Evolutionary conservation across 1,140 invertebrate species (phyloP).

Genomic region (Trissolcus basalis): DNA sequence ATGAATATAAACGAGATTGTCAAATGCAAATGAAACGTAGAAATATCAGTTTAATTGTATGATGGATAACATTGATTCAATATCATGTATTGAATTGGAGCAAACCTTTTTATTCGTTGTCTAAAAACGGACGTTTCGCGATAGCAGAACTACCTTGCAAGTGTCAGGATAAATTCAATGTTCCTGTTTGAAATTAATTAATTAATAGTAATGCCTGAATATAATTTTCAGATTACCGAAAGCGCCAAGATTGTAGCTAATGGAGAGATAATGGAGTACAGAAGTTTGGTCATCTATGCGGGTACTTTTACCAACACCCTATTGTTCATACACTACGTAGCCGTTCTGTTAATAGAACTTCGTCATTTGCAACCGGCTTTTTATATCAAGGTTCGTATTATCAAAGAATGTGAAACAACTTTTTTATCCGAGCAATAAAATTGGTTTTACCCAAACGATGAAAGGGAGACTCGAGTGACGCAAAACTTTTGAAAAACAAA

Average conservation of each 20-base stretch:
- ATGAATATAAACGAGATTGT: background rate
- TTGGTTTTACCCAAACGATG: too few species aligned
- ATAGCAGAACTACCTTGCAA: too few species aligned
- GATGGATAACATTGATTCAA: too few species aligned
- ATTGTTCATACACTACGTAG: constrained; percentile 96
- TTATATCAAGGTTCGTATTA: constrained; percentile 85
- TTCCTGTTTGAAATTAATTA: too few species aligned
- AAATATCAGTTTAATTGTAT: background rate
- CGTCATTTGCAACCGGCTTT: constrained; percentile 92
- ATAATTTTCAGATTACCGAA: constrained; percentile 81
- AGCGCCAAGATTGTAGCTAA: constrained; percentile 85
- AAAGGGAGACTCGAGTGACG: too few species aligned
- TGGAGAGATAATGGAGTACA: constrained; percentile 87
- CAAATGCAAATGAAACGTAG: background rate
- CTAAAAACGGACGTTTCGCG: too few species aligned
- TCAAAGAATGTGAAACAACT: background rate
- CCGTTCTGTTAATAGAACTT: constrained; percentile 93
- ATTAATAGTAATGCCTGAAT: too few species aligned
- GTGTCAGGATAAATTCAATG: too few species aligned
- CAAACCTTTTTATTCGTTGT: too few species aligned
- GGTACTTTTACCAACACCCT: constrained; percentile 93
- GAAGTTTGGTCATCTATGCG: constrained; percentile 91
- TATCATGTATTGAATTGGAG: too few species aligned
- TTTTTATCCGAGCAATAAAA: too few species aligned
- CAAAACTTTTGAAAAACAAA: too few species aligned